A percentile compares a stretch with the other conserved stretches of the same genome.
Evolutionary conservation across 2,113 vertebrate species (phyloP).

Genomic region (Callaeas wilsoni): DNA sequence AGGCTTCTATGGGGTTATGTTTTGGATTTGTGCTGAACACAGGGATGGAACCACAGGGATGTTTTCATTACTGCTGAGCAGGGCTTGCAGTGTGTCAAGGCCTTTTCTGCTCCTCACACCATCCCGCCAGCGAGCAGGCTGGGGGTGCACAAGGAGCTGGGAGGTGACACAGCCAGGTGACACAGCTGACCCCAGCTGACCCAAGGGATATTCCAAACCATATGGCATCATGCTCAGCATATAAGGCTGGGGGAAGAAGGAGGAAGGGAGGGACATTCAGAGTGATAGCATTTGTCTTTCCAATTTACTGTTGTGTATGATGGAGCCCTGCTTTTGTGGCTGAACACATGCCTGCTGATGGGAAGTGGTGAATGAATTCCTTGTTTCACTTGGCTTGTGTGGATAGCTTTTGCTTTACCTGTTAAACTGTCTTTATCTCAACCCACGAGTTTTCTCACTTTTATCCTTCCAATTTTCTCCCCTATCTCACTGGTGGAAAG

Average conservation of each 20-base stretch:
- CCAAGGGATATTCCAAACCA: not conserved
- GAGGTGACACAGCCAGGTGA: not conserved
- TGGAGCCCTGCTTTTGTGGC: not conserved
- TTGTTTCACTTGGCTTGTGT: not conserved
- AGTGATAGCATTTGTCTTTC: not conserved
- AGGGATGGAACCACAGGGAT: not conserved
- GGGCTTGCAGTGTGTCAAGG: not conserved
- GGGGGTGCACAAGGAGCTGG: not conserved
- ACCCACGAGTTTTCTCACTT: not conserved
- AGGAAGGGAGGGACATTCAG: not conserved
- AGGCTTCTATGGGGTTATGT: fast-evolving
- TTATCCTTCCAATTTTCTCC: not conserved
- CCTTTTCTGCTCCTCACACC: not conserved
- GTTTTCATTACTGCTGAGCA: not conserved
- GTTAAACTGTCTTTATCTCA: not conserved
- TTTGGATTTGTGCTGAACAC: not conserved
- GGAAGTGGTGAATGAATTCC: not conserved
- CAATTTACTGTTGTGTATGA: fast-evolving
- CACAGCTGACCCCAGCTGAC: not conserved
- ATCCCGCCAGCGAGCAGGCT: not conserved
- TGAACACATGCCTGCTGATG: not conserved
- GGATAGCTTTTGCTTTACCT: not conserved
- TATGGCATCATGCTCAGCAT: not conserved
- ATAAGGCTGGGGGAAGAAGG: not conserved
- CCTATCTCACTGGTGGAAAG: not conserved